Evolutionary conservation across 2,888 invertebrate species (phyloP).

Genomic region (Stramonita haemastoma): DNA sequence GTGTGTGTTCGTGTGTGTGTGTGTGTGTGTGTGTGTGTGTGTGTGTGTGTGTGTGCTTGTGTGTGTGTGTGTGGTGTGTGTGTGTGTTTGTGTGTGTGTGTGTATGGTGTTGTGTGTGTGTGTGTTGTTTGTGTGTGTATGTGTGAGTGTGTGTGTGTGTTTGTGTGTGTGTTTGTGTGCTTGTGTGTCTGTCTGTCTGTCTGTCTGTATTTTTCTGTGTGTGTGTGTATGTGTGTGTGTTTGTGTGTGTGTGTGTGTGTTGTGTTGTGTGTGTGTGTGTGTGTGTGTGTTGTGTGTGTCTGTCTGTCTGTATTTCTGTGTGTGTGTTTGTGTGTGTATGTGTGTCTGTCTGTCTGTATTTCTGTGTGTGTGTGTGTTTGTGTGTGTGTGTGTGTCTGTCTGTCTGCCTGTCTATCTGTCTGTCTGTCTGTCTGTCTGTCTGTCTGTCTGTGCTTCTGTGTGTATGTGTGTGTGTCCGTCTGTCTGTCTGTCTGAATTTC

Average conservation of each 20-base stretch:
- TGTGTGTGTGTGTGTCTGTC: too few relatives aligned
- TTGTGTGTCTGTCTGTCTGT: background rate
- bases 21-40: background rate
- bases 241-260: background rate
- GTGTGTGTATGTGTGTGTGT: background rate
- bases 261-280: too few relatives aligned
- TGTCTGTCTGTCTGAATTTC: too few relatives aligned
- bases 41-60: background rate
- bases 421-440: too few relatives aligned
- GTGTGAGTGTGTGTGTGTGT: background rate
- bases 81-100: constrained; percentile 18
- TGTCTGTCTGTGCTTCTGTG: too few relatives aligned
- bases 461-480: too few relatives aligned
- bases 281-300: too few relatives aligned
- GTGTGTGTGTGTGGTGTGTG: background rate
- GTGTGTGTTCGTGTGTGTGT: constrained; percentile 2
- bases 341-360: too few relatives aligned
- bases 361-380: too few relatives aligned
- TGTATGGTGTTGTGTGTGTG: background rate
- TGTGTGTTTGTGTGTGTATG: too few relatives aligned
- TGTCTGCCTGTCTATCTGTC: too few relatives aligned
- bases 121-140: background rate
- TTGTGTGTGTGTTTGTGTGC: background rate
- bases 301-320: too few relatives aligned
- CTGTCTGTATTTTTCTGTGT: background rate